Evolutionary conservation across 2,797 vertebrate species (phyloP), one percentile per base, ranked within the genome.

Genomic region (Danio albolineatus): DNA sequence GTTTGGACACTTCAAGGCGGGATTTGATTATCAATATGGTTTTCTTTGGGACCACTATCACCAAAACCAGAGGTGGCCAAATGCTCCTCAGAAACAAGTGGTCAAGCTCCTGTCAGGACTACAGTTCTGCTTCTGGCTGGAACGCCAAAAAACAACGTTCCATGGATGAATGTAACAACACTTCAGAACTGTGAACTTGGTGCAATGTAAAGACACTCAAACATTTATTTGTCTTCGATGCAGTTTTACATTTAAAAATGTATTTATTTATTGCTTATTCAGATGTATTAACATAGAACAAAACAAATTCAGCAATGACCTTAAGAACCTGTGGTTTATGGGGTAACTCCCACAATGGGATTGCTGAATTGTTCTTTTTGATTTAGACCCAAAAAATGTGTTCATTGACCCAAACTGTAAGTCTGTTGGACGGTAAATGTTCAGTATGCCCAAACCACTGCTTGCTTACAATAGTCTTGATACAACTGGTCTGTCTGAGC

Each of bases 241-340:
- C 89, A 90, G 88, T 90, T 92, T 89, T 91, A 84, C 89, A 92
- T 90, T 91, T 70, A 86, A 87, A 88, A 90, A 86, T 89, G 90
- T 92, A 94, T 93, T 94, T 94, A 94, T 95, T 93, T 93, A 90
- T 91, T 91, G 88, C 89, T 90, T 85, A 85, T 86, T 86, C 73
- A 72, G 89, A 90, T 86, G 91, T 90, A 91, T 87, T 87, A 87
- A 90, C 89, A 85, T 86, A 87, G 90, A 92, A 85, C 88, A 80
- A 77, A 86, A 76, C 73, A 65, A 81, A n/a, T n/a, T n/a, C 49
- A 60, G 56, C 66, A 54, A 38, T 65, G 56, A 79, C 70, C 7
- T 73, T 78, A 73, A 65, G 21, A 65, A 81, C 64, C 73, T 84
- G 66, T 79, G 48, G 84, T 82, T 66, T 82, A 67, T 83, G 39